Percentiles rank a stretch among this genome's conserved stretches.
Conservation (phyloP, 2,888 invertebrate genomes). For the Mythimna impura region DNA sequence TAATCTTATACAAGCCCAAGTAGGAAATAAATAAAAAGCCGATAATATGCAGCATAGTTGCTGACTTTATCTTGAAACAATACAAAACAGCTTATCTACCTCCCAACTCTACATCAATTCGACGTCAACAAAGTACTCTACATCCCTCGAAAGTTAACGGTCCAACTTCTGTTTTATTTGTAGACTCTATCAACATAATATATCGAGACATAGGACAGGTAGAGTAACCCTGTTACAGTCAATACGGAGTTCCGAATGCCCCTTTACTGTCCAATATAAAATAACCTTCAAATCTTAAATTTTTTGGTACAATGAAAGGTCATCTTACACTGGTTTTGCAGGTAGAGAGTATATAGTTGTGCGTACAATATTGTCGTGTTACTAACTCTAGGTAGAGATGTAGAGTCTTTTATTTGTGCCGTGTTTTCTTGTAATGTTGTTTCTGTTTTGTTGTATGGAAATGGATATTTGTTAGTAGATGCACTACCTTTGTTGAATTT, state of each 20-base stretch:
- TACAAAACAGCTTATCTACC: slow-evolving; percentile 6
- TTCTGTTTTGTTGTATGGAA: slow-evolving; percentile 27
- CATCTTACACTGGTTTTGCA: background rate
- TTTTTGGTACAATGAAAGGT: background rate
- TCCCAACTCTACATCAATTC: slow-evolving; percentile 30
- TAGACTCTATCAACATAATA: slow-evolving; percentile 57
- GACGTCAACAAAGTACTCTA: slow-evolving; percentile 39
- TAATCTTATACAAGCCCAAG: too few species aligned
- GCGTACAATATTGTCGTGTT: slow-evolving; percentile 45
- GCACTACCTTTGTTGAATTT: slow-evolving; percentile 20
- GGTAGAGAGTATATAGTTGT: background rate
- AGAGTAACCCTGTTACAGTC: slow-evolving; percentile 56
- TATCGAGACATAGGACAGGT: slow-evolving; percentile 50
- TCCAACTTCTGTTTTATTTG: slow-evolving; percentile 62
- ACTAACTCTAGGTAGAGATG: slow-evolving; percentile 30
- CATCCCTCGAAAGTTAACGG: slow-evolving; percentile 47
- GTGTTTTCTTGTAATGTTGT: slow-evolving; percentile 44
- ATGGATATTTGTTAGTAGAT: slow-evolving; percentile 24
- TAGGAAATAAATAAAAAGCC: slow-evolving; percentile 11
- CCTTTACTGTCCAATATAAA: background rate
- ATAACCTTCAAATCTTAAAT: background rate
- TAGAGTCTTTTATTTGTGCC: slow-evolving; percentile 31
- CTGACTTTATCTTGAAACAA: background rate
- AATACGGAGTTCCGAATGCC: slow-evolving; percentile 43
- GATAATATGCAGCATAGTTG: background rate